Conservation (phyloP, 1,140 invertebrate species). For the Caenorhabditis remanei region DNA sequence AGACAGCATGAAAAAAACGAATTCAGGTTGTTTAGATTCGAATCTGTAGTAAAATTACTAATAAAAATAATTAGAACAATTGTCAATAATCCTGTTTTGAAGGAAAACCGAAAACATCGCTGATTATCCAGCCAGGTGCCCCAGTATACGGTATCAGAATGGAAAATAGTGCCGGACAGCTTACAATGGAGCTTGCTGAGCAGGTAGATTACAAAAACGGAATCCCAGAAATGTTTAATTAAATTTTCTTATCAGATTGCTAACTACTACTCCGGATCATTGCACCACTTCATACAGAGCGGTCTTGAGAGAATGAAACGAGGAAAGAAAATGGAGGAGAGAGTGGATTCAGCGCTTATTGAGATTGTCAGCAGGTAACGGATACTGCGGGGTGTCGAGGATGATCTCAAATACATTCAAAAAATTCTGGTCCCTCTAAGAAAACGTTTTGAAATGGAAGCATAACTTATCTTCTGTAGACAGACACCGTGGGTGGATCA, state of each 20-base stretch:
- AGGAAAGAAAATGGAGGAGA: slow-evolving; percentile 31
- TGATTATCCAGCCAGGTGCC: slow-evolving; percentile 45
- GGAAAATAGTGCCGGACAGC: slow-evolving; percentile 28
- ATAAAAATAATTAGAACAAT: not conserved
- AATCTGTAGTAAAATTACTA: not conserved
- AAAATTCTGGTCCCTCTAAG: too few relatives aligned
- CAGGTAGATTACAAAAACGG: not conserved
- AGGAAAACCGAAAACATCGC: slow-evolving; percentile 31
- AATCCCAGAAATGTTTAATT: not conserved
- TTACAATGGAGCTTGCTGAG: slow-evolving; percentile 25
- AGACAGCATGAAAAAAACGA: too few relatives aligned
- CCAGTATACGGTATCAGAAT: slow-evolving; percentile 20
- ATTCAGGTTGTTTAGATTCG: not conserved
- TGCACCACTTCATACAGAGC: not conserved
- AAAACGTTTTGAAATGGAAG: too few relatives aligned
- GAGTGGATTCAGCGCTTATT: slow-evolving; percentile 1
- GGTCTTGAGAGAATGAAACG: slow-evolving; percentile 38
- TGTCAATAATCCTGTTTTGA: not conserved
- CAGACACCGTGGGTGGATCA: slow-evolving; percentile 23
- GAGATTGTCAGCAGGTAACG: slow-evolving; percentile 27
- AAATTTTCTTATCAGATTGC: slow-evolving; percentile 25
- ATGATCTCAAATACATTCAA: too few relatives aligned
- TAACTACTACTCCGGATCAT: not conserved
- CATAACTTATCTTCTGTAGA: not conserved
- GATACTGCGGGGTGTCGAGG: too few relatives aligned